Base-by-base conservation (phyloP, 2,797 vertebrate species). In the Simalia tracyae region DNA sequence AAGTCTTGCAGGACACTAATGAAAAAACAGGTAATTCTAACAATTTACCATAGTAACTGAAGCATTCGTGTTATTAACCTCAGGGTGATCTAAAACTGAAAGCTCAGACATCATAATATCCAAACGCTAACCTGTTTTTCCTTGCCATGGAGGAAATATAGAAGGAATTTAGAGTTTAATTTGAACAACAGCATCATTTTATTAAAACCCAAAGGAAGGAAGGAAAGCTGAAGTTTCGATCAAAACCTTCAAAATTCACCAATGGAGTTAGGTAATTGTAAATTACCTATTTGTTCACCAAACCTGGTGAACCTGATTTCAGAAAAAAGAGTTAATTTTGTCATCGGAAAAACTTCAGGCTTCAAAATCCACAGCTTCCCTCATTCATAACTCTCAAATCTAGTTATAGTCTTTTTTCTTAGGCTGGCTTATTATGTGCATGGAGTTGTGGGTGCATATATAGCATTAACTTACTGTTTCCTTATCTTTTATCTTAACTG, bases 11-110 rank as follows among this genome's bases (percentile, higher is more conserved):
- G 88, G 92, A 64, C 24, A 89, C 88, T 95, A 92, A 94, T 15
- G 68, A 93, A 92, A 95, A 90, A 7, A 1, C 84, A 90, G 63
- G 42, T 88, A 91, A 91, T 92, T 95, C 91, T 95, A 88, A 81
- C 46, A 84, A 68, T 95, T 96, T 91, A 66, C 92, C 57, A 87
- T 3, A 89, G 66, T 90, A 95, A 96, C 56, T 1, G 66, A 95
- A 96, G 89, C 4, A 61, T 93, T 92, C 56, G 0, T 22, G 0
- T 92, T 95, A 93, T 91, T 94, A 90, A 93, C 46, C 42, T 86
- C 91, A 93, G 59, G 6, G 0, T 61, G 86, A 50, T 86, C 56
- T 90, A 42, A 86, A 89, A 87, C 17, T 46, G 84, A 89, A 95
- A 92, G 36, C 19, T 93, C 56, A 89, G 0, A 46, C 68, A 85